phyloP scores from a whole-genome alignment of 2,888 invertebrate genomes.

The Elgonia sp. region DNA sequence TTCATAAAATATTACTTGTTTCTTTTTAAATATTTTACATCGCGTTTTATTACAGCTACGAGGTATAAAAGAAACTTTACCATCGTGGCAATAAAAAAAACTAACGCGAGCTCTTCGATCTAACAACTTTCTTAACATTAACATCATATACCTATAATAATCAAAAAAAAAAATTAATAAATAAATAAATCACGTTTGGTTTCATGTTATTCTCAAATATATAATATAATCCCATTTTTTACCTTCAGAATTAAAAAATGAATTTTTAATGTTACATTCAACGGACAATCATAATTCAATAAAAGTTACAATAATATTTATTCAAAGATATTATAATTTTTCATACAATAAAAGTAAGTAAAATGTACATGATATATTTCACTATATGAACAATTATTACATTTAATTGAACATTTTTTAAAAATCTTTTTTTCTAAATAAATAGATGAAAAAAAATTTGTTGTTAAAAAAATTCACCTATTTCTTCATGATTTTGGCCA shows the following conservation, averaged over 20 bases:
- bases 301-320: too few species aligned
- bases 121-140: neutral
- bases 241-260: neutral
- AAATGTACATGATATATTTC: too few species aligned
- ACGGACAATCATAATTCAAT: too few species aligned
- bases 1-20: constrained; percentile 12
- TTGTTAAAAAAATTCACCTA: too few species aligned
- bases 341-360: too few species aligned
- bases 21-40: constrained; percentile 15
- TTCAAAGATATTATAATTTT: too few species aligned
- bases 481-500: too few species aligned
- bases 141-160: neutral
- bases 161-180: neutral
- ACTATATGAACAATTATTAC: too few species aligned
- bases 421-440: too few species aligned
- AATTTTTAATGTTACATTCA: neutral
- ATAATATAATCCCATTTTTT: too few species aligned
- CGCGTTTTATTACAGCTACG: neutral
- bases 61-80: constrained; percentile 9
- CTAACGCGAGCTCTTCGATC: neutral
- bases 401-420: too few species aligned
- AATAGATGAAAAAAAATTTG: too few species aligned
- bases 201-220: neutral
- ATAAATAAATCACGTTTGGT: constrained; percentile 2
- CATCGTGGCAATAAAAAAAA: constrained; percentile 13